These are phyloP conservation scores for Phycodurus eques DNA, from an alignment of 2,113 vertebrate species.

Conservation along the genomic window DNA sequence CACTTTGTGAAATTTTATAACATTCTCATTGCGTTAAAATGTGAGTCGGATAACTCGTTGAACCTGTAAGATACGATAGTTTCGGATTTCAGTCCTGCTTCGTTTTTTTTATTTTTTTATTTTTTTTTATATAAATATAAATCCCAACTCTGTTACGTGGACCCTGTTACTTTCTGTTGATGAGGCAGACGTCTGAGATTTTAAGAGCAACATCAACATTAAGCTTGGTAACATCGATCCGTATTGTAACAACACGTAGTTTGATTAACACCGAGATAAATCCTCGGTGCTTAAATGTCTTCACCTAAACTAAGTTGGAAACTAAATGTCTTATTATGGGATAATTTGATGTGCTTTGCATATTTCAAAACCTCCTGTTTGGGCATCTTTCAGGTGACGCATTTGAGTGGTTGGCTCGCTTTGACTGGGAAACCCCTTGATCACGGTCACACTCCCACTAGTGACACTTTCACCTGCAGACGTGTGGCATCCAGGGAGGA, in stretches of 20 bases:
- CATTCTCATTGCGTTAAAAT: neutral
- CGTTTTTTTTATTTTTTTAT: no score
- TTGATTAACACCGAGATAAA: neutral
- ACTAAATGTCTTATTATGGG: neutral
- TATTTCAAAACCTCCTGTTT: neutral
- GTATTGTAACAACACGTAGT: neutral
- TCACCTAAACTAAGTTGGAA: neutral
- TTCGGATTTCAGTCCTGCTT: no score
- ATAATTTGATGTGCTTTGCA: neutral
- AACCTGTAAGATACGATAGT: no score
- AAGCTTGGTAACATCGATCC: no score
- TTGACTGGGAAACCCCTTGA: slow-evolving; percentile 44
- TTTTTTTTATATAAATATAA: no score
- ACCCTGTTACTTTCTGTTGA: no score
- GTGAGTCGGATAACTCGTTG: neutral
- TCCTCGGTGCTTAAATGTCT: neutral
- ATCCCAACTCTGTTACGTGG: no score
- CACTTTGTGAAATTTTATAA: neutral
- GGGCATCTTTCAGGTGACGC: slow-evolving; percentile 39
- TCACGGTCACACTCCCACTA: slow-evolving; percentile 35
- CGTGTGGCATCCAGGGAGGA: slow-evolving; percentile 21
- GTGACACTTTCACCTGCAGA: slow-evolving; percentile 35
- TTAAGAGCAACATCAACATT: neutral
- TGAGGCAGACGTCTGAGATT: neutral
- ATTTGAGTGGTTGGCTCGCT: slow-evolving; percentile 53